A percentile compares a stretch with the other conserved stretches of the same genome.
Evolutionary conservation across 2,113 vertebrate genomes (phyloP).

Genomic region (Gadus chalcogrammus): DNA sequence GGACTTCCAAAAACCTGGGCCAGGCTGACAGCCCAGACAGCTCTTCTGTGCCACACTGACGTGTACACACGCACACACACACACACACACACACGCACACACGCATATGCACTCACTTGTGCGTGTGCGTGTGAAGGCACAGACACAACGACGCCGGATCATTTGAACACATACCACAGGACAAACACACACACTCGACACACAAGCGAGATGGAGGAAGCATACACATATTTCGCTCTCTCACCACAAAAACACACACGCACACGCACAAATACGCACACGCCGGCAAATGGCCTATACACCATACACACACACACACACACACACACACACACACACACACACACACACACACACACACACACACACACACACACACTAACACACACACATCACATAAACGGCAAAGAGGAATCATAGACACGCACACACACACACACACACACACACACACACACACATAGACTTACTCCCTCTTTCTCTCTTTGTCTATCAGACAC

Average conservation of each 20-base stretch:
- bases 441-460: too few species aligned
- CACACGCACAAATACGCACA: background rate
- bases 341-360: background rate
- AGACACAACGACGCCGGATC: background rate
- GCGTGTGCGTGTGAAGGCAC: too few species aligned
- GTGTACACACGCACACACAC: background rate
- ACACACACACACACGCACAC: background rate
- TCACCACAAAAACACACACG: background rate
- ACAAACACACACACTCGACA: background rate
- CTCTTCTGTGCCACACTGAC: background rate
- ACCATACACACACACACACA: background rate
- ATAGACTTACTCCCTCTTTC: background rate
- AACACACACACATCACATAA: constrained; percentile 12
- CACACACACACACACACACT: background rate
- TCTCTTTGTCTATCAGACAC: too few species aligned
- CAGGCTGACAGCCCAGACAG: constrained; percentile 49
- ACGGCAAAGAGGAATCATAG: background rate
- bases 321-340: background rate
- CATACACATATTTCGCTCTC: background rate
- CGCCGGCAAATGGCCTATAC: background rate
- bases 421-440: background rate
- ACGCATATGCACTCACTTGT: background rate
- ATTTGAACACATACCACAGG: background rate
- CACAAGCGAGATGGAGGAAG: background rate
- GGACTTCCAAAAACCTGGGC: constrained; percentile 47